Base-by-base conservation (phyloP, 2,797 vertebrate species). In the Alfaro cultratus region DNA sequence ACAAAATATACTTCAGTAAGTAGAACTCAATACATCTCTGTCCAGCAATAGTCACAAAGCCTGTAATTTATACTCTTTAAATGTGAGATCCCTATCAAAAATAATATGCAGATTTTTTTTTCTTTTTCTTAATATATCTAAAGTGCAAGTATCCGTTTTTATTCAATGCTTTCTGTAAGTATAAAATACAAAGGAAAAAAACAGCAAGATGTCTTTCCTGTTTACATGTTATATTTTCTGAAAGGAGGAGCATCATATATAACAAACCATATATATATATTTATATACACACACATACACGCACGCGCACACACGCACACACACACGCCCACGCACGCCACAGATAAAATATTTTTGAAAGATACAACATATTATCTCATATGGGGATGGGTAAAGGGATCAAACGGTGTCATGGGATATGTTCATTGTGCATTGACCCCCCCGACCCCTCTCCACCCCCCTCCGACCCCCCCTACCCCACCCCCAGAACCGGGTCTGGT, bases 71-170 rank as follows among this genome's bases (percentile, higher is more conserved):
- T 95, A 95, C 90, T 95, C 93, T 95, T 95, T 94, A 93, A 96
- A 95, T 94, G 95, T 96, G 95, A 96, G 95, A 96, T 96, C 95
- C 95, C 95, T 96, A 96, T 96, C 95, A 96, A 96, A 96, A 96
- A 96, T 96, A 96, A 96, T 96, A 96, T 96, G 95, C 96, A 94
- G 95, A 94, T 94, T 95, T 95, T 53, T 51, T 51, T 53, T 95
- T 92, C 88, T 93, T 95, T 93, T 94, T 95, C 95, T 95, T 96
- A 95, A 95, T 96, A 96, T 96, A 96, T 96, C 95, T 96, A 96
- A 96, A 96, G 96, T 96, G 96, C 96, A 96, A 96, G 95, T 95
- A 95, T 96, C 93, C 94, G 92, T 96, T 95, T 94, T 96, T 95
- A 96, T 96, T 96, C 94, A 96, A 95, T 96, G 95, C 95, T 96